Conservation (phyloP, 2,888 invertebrate species). For the Zaprionus bogoriensis region DNA sequence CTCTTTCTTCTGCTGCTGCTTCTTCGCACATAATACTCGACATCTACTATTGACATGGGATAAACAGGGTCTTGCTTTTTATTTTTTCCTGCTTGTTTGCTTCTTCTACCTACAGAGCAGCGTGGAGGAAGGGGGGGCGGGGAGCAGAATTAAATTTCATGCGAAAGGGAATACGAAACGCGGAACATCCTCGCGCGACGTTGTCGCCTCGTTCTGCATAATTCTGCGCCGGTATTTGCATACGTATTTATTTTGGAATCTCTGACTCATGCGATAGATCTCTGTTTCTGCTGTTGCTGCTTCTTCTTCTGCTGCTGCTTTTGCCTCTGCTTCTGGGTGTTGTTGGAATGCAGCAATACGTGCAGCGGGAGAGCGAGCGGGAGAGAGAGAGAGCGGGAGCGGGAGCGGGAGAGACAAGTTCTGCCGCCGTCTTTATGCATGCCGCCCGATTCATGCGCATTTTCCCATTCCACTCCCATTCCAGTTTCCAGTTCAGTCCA, state of each 20-base stretch:
- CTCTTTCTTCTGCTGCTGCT: background rate
- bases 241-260: conserved; percentile 63
- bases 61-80: conserved; percentile 31
- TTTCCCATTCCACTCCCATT: background rate
- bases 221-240: conserved; percentile 54
- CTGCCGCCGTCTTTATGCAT: background rate
- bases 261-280: conserved; percentile 52
- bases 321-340: background rate
- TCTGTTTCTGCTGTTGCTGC: background rate
- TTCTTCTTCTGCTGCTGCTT: background rate
- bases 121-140: background rate
- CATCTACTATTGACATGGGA: conserved; percentile 48
- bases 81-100: conserved; percentile 16
- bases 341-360: background rate
- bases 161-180: conserved; percentile 31
- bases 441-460: conserved; percentile 24
- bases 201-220: conserved; percentile 49
- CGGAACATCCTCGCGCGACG: background rate
- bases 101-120: conserved; percentile 10
- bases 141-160: conserved; percentile 32
- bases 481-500: background rate
- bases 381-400: background rate
- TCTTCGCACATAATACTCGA: conserved; percentile 15
- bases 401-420: background rate
- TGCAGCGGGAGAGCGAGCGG: background rate